These are phyloP conservation scores for Drosophila melanica DNA, from an alignment of 1,140 invertebrate genomes.

Conservation along the genomic window DNA sequence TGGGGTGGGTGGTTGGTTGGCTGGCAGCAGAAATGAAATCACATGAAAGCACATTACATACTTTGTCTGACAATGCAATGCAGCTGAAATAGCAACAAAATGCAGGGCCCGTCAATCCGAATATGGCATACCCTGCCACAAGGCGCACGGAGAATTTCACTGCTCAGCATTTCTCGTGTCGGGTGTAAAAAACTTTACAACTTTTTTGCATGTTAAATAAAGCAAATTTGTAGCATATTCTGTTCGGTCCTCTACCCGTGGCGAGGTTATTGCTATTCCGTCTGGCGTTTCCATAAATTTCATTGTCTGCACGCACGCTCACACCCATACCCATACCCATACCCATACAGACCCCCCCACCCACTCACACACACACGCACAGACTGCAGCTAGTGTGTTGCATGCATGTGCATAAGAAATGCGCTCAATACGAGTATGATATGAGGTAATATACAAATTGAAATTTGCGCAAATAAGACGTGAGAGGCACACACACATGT, in stretches of 20 bases:
- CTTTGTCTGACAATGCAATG: conserved; percentile 53
- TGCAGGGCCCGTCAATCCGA: conserved; percentile 17
- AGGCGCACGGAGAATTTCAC: neutral
- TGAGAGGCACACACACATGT: conserved; percentile 19
- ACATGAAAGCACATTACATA: conserved; percentile 70
- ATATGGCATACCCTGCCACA: conserved; percentile 34
- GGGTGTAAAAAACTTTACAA: conserved; percentile 63
- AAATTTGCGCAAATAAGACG: conserved; percentile 77
- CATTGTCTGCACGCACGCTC: conserved; percentile 68
- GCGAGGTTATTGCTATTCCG: conserved; percentile 36
- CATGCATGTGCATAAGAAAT: conserved; percentile 78
- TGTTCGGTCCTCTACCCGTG: conserved; percentile 48
- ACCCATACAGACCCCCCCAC: conserved; percentile 2
- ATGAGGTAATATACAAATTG: conserved; percentile 82
- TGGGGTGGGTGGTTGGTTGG: neutral
- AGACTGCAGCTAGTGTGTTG: conserved; percentile 11
- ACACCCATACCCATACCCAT: conserved; percentile 19
- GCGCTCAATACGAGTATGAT: conserved; percentile 62
- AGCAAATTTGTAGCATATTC: conserved; percentile 80
- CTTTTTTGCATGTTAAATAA: conserved; percentile 78
- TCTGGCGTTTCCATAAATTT: conserved; percentile 72
- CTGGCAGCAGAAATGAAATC: conserved; percentile 52
- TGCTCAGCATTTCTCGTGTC: neutral
- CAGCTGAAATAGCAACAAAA: conserved; percentile 29
- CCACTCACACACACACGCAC: neutral